Base-by-base conservation (phyloP, 2,888 invertebrate genomes). In the Atherix ibis region DNA sequence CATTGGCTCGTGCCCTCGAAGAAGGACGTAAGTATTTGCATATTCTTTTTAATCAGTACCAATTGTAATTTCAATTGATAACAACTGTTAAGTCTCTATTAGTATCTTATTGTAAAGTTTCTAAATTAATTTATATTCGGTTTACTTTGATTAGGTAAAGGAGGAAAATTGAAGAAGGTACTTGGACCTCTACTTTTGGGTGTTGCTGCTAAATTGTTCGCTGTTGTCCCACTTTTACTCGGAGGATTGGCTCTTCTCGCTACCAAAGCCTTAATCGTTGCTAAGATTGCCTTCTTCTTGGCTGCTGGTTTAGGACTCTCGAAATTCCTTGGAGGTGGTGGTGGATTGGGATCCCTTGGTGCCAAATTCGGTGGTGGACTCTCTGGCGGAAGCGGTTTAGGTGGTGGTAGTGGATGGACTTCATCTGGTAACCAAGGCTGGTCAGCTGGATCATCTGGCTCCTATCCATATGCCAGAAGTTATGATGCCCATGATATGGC, bases 111-210 rank as follows among this genome's bases (percentile, higher is more conserved):
- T n/a, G n/a, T n/a, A n/a, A n/a, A n/a, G n/a, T n/a, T n/a, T n/a
- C n/a, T n/a, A n/a, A n/a, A n/a, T n/a, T n/a, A n/a, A n/a, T n/a
- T n/a, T n/a, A n/a, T n/a, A n/a, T n/a, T n/a, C n/a, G 22, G n/a
- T 30, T 18, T 18, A 17, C 27, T 18, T 34, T 36, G 32, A 29
- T 40, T 50, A 51, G 4, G 53, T 81, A 81, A 79, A 32, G 76
- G 82, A 27, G 78, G 71, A 18, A 82, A 77, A 59, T 68, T 80
- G 52, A 83, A 82, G 68, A 79, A 80, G 52, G 67, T 75, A 52
- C 56, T 78, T 18, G 70, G 64, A 47, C 78, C 80, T 2, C 56
- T 82, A 30, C 61, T 80, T 31, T 64, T 79, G 31, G 74, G 76
- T 2, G 64, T 77, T 13, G 82, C 76, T 22, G 69, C 77, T 15